Evolutionary conservation across 2,888 invertebrate genomes (phyloP), one percentile per base, ranked within the genome.

Genomic region (Trissolcus japonicus): DNA sequence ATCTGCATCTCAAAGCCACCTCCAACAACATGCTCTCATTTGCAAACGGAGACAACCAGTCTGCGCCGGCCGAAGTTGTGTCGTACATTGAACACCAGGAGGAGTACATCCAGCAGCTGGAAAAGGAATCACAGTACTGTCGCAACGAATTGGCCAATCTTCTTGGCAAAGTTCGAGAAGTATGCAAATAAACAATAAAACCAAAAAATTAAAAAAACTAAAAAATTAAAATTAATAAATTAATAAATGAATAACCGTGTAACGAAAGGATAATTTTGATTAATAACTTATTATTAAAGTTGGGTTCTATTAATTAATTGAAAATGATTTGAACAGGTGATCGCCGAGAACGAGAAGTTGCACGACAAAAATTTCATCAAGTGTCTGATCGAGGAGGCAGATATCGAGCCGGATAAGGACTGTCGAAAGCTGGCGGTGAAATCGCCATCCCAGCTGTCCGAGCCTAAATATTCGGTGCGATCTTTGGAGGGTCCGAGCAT

Each of bases 21-120:
- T 71, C 60, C 13, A 71, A 69, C 43, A 73, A 78, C 14, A 54
- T 55, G 9, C 54, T 66, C 6, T 4, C 61, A 11, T 67, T 65
- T 4, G 13, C 63, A 14, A 68, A 63, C 41, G 67, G 63, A 55
- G 56, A 76, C 19, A 67, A 13, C 67, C 17, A 56, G 54, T 4
- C n/a, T 51, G 29, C 86, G 3, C 86, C 87, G 0, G 93, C 93
- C 13, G 95, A 96, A 86, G 91, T 96, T 53, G 91, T 95, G 87
- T 92, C 93, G 82, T 96, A 95, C 84, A 95, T 96, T 56, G 95
- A 95, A 88, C 93, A 95, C 78, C 96, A 96, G 83, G 96, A 96
- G 84, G 95, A 95, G 82, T 96, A 96, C 84, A 96, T 96, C 59
- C 95, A 95, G 79, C 96, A 96, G 86, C 87, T 96, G 60, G 96